phyloP scores from a whole-genome alignment of 2,113 vertebrate species.

The Clarias batrachus region DNA sequence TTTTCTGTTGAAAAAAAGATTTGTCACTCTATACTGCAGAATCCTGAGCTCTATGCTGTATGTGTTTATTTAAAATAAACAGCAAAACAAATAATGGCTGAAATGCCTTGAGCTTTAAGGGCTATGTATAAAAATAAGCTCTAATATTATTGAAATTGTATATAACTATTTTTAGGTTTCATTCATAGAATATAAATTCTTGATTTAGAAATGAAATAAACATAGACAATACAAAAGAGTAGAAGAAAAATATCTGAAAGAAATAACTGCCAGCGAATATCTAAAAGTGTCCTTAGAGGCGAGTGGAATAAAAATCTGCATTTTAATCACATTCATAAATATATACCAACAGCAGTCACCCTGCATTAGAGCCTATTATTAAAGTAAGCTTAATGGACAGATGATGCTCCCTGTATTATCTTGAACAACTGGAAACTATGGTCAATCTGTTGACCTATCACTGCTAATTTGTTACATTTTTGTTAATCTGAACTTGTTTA shows the following conservation, averaged over 20 bases:
- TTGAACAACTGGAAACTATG: neutral
- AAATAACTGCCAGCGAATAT: neutral
- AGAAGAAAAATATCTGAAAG: neutral
- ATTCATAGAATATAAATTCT: neutral
- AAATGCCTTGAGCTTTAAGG: neutral
- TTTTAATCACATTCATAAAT: neutral
- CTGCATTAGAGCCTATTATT: neutral
- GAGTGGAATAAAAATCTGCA: neutral
- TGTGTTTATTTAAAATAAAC: too few species aligned
- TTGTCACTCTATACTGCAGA: too few species aligned
- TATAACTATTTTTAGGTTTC: neutral
- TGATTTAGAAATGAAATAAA: neutral
- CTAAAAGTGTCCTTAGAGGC: neutral
- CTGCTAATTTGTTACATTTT: neutral
- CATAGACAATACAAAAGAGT: neutral
- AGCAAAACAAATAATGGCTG: neutral
- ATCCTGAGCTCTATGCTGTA: too few species aligned
- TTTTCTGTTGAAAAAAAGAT: too few species aligned
- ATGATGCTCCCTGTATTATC: neutral
- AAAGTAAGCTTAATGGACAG: neutral
- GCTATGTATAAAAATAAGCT: too few species aligned
- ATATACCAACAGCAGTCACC: neutral
- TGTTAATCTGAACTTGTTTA: neutral
- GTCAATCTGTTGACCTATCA: neutral
- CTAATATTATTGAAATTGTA: too few species aligned